Conservation (phyloP, 1,140 invertebrate species). For the Phocides pigmalion region DNA sequence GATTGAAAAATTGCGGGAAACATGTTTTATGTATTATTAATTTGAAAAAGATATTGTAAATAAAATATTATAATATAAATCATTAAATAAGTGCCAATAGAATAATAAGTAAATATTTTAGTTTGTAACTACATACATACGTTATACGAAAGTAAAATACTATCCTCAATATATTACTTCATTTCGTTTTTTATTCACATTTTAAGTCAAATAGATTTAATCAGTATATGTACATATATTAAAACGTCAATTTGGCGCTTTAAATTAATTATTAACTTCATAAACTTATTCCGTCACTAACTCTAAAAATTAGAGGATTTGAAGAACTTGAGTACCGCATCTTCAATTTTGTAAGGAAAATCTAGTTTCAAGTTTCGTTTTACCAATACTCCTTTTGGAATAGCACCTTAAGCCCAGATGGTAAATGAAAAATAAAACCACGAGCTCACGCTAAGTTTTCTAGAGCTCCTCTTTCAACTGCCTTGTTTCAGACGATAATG, state of each 20-base stretch:
- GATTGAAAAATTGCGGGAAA: too few relatives aligned
- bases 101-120: too few relatives aligned
- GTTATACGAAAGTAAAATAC: too few relatives aligned
- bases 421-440: constrained; percentile 70
- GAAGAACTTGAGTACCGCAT: constrained; percentile 5
- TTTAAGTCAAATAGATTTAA: too few relatives aligned
- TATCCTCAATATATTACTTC: too few relatives aligned
- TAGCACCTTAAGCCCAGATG: constrained; percentile 52
- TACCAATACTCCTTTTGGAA: constrained; percentile 53
- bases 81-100: too few relatives aligned
- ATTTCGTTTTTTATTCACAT: too few relatives aligned
- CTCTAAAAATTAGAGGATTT: neutral
- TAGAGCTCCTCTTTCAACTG: constrained; percentile 43
- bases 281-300: neutral
- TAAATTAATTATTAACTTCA: neutral
- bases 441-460: constrained; percentile 44
- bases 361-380: constrained; percentile 49
- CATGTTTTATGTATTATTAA: too few relatives aligned
- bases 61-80: too few relatives aligned
- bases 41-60: too few relatives aligned
- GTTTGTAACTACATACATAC: too few relatives aligned
- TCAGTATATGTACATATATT: too few relatives aligned
- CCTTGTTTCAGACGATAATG: constrained; percentile 51
- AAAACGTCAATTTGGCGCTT: neutral
- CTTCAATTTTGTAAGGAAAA: constrained; percentile 20